A percentile compares a stretch with the other conserved stretches of the same genome.
phyloP scores from a whole-genome alignment of 2,797 vertebrate genomes.

The Xyrichtys novacula region DNA sequence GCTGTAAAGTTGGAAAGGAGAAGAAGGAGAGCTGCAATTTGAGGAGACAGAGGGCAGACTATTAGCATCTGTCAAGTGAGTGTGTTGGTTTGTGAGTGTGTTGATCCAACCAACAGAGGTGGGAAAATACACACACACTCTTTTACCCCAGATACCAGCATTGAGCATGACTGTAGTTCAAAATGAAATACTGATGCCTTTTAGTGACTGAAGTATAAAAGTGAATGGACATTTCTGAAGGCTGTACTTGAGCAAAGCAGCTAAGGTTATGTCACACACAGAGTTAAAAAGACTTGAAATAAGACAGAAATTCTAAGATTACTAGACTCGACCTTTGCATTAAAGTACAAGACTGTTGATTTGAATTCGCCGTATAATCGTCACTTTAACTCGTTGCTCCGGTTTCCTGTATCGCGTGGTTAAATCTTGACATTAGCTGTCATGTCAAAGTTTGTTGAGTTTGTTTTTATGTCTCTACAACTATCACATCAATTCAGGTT shows the following conservation, averaged over 20 bases:
- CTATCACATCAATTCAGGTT: too few species aligned
- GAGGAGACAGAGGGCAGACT: constrained; percentile 23
- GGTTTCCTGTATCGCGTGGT: too few species aligned
- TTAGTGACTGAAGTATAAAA: not conserved
- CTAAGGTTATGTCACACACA: not conserved
- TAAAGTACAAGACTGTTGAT: too few species aligned
- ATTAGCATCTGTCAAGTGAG: constrained; percentile 56
- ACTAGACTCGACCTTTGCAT: too few species aligned
- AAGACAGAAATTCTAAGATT: too few species aligned
- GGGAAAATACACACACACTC: constrained; percentile 30
- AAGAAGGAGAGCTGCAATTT: constrained; percentile 18
- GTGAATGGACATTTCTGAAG: constrained; percentile 4
- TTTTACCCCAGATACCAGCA: not conserved
- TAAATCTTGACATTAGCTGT: too few species aligned
- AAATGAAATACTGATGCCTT: not conserved
- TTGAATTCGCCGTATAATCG: too few species aligned
- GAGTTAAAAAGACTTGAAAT: not conserved
- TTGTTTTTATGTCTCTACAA: too few species aligned
- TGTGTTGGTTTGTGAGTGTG: constrained; percentile 2
- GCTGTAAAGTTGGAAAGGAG: not conserved
- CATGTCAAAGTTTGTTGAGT: too few species aligned
- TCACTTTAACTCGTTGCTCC: too few species aligned
- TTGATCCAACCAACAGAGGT: constrained; percentile 30
- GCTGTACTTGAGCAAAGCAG: not conserved
- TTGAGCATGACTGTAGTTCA: not conserved